Conservation (phyloP, 2,113 vertebrate genomes). For the Rallus limicola region DNA sequence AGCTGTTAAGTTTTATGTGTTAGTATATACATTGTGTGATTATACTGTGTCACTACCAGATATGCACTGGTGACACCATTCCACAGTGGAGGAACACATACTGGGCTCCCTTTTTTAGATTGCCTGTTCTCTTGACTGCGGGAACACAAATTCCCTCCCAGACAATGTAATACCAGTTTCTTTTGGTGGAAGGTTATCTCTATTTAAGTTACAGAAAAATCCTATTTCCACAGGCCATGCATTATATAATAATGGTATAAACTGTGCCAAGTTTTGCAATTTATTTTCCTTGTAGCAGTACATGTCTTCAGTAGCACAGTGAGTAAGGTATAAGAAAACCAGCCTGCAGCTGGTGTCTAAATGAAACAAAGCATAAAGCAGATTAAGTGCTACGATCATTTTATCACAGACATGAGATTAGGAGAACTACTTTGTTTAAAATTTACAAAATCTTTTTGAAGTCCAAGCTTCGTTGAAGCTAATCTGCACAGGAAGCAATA, state of each 20-base stretch:
- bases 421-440: slow-evolving; percentile 28
- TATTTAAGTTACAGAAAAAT: background rate
- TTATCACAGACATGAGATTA: background rate
- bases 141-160: background rate
- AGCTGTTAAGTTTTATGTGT: background rate
- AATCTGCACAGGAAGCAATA: slow-evolving; percentile 29
- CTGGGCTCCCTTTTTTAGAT: background rate
- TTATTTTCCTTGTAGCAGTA: background rate
- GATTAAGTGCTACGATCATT: slow-evolving; percentile 31
- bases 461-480: slow-evolving; percentile 14
- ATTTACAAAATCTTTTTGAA: slow-evolving; percentile 39
- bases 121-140: background rate
- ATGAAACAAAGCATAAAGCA: background rate
- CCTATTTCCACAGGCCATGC: background rate
- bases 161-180: background rate
- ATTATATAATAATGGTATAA: background rate
- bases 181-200: background rate
- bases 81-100: background rate
- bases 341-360: background rate
- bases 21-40: background rate
- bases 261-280: background rate
- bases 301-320: background rate
- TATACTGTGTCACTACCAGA: background rate
- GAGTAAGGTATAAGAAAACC: background rate
- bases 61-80: background rate